A percentile compares a stretch with the other conserved stretches of the same genome.
phyloP scores from a whole-genome alignment of 1,140 invertebrate species.

The Trialeurodes vaporariorum region DNA sequence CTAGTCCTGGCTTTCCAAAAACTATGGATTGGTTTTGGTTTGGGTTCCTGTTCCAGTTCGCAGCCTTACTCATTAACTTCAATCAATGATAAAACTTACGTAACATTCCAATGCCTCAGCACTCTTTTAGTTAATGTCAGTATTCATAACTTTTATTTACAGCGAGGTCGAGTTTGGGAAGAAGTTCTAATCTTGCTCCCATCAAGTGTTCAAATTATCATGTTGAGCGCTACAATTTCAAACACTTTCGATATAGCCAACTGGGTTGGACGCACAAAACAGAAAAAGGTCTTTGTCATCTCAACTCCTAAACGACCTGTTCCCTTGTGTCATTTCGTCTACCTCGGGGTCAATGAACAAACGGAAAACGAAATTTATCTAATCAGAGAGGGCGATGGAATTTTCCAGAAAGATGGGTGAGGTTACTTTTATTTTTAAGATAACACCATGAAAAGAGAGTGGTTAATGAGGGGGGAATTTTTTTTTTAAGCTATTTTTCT shows the following conservation, averaged over 20 bases:
- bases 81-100: too few species aligned
- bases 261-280: conserved; percentile 91
- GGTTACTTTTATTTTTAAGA: conserved; percentile 22
- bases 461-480: too few species aligned
- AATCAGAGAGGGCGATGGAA: conserved; percentile 64
- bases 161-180: conserved; percentile 98
- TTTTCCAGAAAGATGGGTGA: conserved; percentile 57
- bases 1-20: too few species aligned
- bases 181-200: conserved; percentile 94
- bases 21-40: too few species aligned
- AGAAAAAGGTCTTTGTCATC: conserved; percentile 88
- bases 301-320: conserved; percentile 88
- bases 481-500: too few species aligned
- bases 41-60: too few species aligned
- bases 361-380: conserved; percentile 51
- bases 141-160: conserved; percentile 25
- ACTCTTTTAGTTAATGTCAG: conserved; percentile 1
- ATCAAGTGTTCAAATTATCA: conserved; percentile 86
- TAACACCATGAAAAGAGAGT: too few species aligned
- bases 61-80: too few species aligned
- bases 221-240: conserved; percentile 96
- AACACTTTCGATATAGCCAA: conserved; percentile 94
- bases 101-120: background rate
- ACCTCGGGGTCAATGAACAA: conserved; percentile 73
- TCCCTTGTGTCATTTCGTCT: conserved; percentile 87